These are phyloP conservation scores for Clunio marinus DNA, from an alignment of 2,888 invertebrate genomes.

Conservation along the genomic window DNA sequence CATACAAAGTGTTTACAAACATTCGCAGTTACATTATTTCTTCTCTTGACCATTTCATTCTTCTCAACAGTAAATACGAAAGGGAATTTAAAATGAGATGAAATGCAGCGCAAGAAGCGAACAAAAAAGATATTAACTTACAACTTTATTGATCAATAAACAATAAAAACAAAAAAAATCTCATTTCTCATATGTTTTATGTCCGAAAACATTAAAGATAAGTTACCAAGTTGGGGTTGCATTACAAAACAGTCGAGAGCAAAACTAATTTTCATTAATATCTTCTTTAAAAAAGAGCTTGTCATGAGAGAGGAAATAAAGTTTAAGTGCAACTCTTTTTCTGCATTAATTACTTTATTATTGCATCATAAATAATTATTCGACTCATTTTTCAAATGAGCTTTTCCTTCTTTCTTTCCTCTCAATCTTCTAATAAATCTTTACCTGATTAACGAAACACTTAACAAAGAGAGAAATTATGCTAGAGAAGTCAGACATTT, in stretches of 20 bases:
- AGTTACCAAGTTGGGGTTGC: neutral
- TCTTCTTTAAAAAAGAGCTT: constrained; percentile 1
- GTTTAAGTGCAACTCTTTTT: neutral
- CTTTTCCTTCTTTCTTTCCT: neutral
- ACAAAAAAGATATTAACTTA: constrained; percentile 19
- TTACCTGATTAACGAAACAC: constrained; percentile 30
- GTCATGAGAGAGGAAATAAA: neutral
- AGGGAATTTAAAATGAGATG: neutral
- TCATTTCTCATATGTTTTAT: constrained; percentile 24
- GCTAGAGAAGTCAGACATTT: constrained; percentile 29
- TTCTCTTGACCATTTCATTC: neutral
- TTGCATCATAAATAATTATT: constrained; percentile 20
- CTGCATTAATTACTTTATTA: constrained; percentile 29
- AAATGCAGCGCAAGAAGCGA: neutral
- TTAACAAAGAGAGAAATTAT: too few species aligned
- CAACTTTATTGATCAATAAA: constrained; percentile 37
- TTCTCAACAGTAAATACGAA: neutral
- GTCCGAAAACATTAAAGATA: neutral
- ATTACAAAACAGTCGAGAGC: neutral
- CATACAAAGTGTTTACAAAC: constrained; percentile 14
- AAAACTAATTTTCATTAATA: constrained; percentile 33
- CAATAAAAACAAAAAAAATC: constrained; percentile 24
- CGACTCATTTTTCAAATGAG: neutral
- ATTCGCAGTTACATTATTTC: neutral
- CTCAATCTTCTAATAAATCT: constrained; percentile 23